Base-by-base conservation (phyloP, 2,113 vertebrate genomes). In the Uropsilus gracilis region DNA sequence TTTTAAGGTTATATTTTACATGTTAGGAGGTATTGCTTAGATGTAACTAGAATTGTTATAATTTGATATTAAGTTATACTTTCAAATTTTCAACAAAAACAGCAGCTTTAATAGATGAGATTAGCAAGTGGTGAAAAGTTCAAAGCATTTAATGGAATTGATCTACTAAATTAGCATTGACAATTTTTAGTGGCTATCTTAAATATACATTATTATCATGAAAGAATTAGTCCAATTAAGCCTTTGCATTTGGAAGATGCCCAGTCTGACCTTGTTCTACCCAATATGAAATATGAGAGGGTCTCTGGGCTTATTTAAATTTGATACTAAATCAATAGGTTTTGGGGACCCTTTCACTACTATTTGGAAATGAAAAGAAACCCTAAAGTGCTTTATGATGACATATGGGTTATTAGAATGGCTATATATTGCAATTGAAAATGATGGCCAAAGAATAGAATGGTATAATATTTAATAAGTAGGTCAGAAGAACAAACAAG, bases 101-200 rank as follows among this genome's bases (percentile, higher is more conserved):
- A 96, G 95, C 90, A 90, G 81, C 59, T 86, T 94, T 97, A 97
- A 97, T 96, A 96, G 96, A 97, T 94, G 92, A 97, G 96, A 96
- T 97, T 97, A 97, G 90, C 98, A 97, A 97, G 92, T 93, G 94
- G 96, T 90, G 81, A 95, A 96, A 98, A 97, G 96, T 97, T 97
- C 96, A 98, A 93, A 94, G 94, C 94, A 50, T 97, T 97, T 98
- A 97, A 97, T 97, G 95, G 95, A 96, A 97, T 97, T 97, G 96
- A 97, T 97, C 90, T 96, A 95, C 95, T 97, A 96, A 97, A 97
- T 97, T 94, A 98, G 96, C 96, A 97, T 94, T 97, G 97, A 97
- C 97, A 96, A 94, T 93, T 97, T 97, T 97, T 97, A 97, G 93
- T 98, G 93, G 97, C 96, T 96, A 94, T 96, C 97, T 98, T 97